These are phyloP conservation scores for Macroramphosus scolopax DNA, from an alignment of 2,797 vertebrate genomes.

Conservation along the genomic window DNA sequence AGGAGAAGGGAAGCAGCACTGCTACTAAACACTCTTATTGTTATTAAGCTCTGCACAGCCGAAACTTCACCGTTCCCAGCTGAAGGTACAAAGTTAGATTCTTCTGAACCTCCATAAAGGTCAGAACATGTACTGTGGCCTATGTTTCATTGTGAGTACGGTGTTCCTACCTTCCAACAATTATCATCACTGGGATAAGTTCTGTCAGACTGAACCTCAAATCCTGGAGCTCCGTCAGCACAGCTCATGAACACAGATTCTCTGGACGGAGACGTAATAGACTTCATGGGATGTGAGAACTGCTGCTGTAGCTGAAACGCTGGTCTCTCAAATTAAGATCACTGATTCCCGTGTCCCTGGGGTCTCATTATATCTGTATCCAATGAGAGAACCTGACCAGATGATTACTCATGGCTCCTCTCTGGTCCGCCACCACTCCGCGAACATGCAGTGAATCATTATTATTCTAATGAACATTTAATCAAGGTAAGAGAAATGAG, in stretches of 20 bases:
- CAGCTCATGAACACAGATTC: conserved; percentile 3
- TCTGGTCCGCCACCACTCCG: not conserved
- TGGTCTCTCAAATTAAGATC: conserved; percentile 17
- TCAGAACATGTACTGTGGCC: no score
- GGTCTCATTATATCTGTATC: conserved; percentile 41
- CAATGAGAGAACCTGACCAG: conserved; percentile 21
- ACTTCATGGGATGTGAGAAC: conserved; percentile 15
- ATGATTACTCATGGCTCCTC: conserved; percentile 10
- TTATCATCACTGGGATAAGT: no score
- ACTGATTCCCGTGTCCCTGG: conserved; percentile 18
- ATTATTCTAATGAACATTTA: conserved; percentile 7
- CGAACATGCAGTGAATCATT: not conserved
- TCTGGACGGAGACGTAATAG: conserved; percentile 9
- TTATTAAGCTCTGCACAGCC: no score
- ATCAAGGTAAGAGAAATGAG: not conserved
- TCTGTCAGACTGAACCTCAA: no score
- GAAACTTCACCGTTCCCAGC: no score
- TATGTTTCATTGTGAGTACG: no score
- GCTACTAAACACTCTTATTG: no score
- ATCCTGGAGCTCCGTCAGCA: no score
- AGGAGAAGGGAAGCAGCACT: no score
- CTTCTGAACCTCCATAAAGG: no score
- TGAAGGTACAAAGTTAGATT: no score
- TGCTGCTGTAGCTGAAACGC: conserved; percentile 14
- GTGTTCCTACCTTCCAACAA: no score